Evolutionary conservation across 2,888 invertebrate species (phyloP).

Genomic region (Tetragnatha montana): DNA sequence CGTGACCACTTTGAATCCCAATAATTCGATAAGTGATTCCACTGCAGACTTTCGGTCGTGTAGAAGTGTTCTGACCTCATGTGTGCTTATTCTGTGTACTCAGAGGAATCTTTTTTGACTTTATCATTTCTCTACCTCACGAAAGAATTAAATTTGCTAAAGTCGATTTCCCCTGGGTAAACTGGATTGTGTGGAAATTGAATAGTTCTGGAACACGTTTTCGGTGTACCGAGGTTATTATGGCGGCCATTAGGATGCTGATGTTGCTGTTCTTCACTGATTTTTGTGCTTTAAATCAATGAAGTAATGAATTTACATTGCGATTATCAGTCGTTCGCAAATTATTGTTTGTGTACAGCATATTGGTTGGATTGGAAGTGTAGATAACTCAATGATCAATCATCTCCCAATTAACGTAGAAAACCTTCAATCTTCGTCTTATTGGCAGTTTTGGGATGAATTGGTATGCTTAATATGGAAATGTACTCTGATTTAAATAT

Average conservation of each 20-base stretch:
- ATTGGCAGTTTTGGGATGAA: too few species aligned
- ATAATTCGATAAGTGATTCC: conserved; percentile 49
- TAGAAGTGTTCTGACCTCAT: conserved; percentile 15
- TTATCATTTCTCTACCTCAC: background rate
- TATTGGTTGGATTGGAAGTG: too few species aligned
- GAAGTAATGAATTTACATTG: background rate
- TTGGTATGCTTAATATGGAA: too few species aligned
- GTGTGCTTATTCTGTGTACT: conserved; percentile 32
- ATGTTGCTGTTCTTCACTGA: background rate
- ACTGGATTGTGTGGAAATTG: conserved; percentile 9
- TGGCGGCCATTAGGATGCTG: background rate
- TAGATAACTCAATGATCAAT: too few species aligned
- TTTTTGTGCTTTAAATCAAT: background rate
- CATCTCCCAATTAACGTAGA: too few species aligned
- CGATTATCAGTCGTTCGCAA: too few species aligned
- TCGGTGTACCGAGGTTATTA: background rate
- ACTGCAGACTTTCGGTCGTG: background rate
- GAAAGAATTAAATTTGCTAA: conserved; percentile 5
- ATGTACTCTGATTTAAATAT: too few species aligned
- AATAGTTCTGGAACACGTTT: background rate
- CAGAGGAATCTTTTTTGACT: background rate
- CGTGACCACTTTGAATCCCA: conserved; percentile 38
- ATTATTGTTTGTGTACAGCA: too few species aligned
- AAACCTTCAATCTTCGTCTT: too few species aligned
- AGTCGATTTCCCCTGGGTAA: background rate